Conservation (phyloP, 2,797 vertebrate genomes). For the Morelia viridis region DNA sequence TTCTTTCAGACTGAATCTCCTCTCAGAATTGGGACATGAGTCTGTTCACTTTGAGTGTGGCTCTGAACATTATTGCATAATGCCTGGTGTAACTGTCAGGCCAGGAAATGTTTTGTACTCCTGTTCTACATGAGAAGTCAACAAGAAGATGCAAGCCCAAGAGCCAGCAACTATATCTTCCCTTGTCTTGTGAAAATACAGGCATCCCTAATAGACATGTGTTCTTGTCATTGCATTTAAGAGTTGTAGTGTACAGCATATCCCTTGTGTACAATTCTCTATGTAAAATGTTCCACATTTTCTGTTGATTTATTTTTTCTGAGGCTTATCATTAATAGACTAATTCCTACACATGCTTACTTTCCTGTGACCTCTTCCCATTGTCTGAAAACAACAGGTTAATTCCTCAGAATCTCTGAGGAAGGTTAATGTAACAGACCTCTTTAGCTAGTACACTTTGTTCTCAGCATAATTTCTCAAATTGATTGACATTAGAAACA, state of each 20-base stretch:
- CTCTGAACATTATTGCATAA: not conserved
- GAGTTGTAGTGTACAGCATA: not conserved
- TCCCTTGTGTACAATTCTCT: not conserved
- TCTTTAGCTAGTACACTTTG: not conserved
- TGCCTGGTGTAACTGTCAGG: not conserved
- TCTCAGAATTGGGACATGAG: too few relatives aligned
- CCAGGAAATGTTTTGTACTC: not conserved
- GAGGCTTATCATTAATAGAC: not conserved
- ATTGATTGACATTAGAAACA: not conserved
- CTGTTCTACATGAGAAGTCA: not conserved
- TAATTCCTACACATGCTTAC: not conserved
- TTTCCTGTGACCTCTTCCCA: not conserved
- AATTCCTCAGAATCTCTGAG: not conserved
- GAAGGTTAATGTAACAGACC: not conserved
- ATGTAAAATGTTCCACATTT: not conserved
- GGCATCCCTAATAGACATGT: too few relatives aligned
- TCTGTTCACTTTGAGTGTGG: not conserved
- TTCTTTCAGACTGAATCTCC: too few relatives aligned
- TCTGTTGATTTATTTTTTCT: not conserved
- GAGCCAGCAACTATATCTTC: not conserved
- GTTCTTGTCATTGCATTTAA: too few relatives aligned
- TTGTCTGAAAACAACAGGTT: not conserved
- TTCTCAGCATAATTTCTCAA: not conserved
- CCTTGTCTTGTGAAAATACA: not conserved
- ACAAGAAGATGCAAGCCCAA: not conserved